Conservation (phyloP, 2,113 vertebrate species). For the Tyto alba region DNA sequence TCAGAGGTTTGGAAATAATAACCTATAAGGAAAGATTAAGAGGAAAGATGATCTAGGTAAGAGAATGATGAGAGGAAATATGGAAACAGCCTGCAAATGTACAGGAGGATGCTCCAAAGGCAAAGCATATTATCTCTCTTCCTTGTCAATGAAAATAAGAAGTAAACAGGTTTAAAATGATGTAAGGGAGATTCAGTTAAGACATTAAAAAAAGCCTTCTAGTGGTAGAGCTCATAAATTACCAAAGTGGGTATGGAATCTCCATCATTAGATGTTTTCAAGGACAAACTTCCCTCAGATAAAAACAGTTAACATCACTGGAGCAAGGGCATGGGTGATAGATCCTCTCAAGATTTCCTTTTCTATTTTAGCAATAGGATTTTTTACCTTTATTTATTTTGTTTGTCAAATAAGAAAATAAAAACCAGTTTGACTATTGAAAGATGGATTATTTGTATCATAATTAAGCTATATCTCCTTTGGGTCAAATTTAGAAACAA, state of each 20-base stretch:
- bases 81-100: not conserved
- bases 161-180: not conserved
- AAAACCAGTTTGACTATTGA: not conserved
- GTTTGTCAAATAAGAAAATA: not conserved
- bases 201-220: not conserved
- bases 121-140: not conserved
- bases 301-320: not conserved
- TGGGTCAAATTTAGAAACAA: slow-evolving; percentile 7
- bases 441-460: not conserved
- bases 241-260: not conserved
- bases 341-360: not conserved
- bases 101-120: not conserved
- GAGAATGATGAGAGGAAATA: not conserved
- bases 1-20: not conserved
- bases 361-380: not conserved
- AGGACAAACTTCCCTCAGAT: not conserved
- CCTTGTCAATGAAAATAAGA: not conserved
- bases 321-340: not conserved
- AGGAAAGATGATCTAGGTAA: not conserved
- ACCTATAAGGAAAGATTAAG: not conserved
- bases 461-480: not conserved
- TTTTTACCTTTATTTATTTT: not conserved
- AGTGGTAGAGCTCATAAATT: not conserved
- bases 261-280: not conserved
- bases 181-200: not conserved